Evolutionary conservation across 2,888 invertebrate genomes (phyloP).

Genomic region (Artemia sinica): DNA sequence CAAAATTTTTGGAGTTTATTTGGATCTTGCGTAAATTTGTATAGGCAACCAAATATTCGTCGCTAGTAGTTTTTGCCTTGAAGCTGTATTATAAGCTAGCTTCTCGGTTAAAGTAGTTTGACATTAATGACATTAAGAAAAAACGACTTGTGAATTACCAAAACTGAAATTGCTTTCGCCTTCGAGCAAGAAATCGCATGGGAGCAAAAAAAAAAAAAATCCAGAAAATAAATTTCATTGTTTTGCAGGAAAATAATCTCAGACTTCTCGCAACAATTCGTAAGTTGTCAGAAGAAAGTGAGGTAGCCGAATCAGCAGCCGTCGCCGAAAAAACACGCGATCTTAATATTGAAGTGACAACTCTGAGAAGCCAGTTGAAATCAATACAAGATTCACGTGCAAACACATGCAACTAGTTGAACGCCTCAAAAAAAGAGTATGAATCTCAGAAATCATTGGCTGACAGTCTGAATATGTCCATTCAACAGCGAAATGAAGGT

Average conservation of each 20-base stretch:
- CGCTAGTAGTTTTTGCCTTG: too few species aligned
- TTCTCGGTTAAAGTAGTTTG: too few species aligned
- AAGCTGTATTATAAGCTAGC: too few species aligned
- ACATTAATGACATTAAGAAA: too few species aligned
- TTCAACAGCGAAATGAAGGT: slow-evolving; percentile 4
- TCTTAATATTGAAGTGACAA: not conserved
- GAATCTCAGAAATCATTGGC: not conserved
- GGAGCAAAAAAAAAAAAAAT: too few species aligned
- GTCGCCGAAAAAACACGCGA: not conserved
- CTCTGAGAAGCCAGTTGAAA: not conserved
- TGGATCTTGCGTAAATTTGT: too few species aligned
- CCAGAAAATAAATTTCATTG: not conserved
- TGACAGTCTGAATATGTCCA: slow-evolving; percentile 8
- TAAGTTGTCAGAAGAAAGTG: slow-evolving; percentile 1
- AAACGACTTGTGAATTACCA: too few species aligned
- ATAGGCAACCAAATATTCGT: too few species aligned
- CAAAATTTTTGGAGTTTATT: too few species aligned
- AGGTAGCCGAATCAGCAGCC: slow-evolving; percentile 8
- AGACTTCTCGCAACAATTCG: slow-evolving; percentile 13
- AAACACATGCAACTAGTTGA: not conserved
- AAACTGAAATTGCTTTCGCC: too few species aligned
- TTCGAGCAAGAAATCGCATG: too few species aligned
- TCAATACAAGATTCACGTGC: not conserved
- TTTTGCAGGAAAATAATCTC: not conserved
- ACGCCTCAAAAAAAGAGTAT: not conserved